Base-by-base conservation (phyloP, 2,797 vertebrate species). In the Macroramphosus scolopax region DNA sequence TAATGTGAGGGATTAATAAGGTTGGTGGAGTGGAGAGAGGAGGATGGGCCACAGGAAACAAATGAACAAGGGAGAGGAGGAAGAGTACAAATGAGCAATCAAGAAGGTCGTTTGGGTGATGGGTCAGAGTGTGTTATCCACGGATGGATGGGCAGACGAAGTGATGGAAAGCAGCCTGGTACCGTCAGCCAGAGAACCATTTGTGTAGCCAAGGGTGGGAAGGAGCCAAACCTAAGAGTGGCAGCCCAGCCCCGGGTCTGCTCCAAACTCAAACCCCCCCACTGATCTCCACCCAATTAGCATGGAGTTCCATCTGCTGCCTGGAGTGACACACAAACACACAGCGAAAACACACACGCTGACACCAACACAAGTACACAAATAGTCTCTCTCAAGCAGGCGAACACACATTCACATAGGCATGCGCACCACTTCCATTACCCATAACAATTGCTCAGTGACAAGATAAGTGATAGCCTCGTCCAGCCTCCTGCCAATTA, bases 271-370 rank as follows among this genome's bases (percentile, higher is more conserved):
- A 29, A 43, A 22, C 31, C 14, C 52, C 70, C 60, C 72, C 72
- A 80, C 75, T 82, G 68, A 86, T 86, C 83, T 49, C 61, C 57
- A 75, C 44, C 76, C 67, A 82, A 69, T 86, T 87, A 89, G 72
- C 65, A 84, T 81, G 82, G 51, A 75, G 46, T 61, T 89, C 82
- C 83, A 91, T 84, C 85, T 90, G 78, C 70, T 83, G 70, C 73
- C 66, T 69, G 50, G 42, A 63, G 62, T 70, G 25, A 62, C 60
- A 57, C 60, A 57, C 64, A 64, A 16, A 65, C 60, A 75, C 35
- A 31, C 30, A 52, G 49, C 12, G 32, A 41, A 53, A 34, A 50
- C 28, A 33, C 30, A 39, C 17, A 10, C 31, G 44, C 26, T 13
- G 17, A 59, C 38, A 48, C 37, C 30, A 14, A 49, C 53, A 73